Base-by-base conservation (phyloP, 23 tunicate species). In the Halocynthia aurantium region DNA sequence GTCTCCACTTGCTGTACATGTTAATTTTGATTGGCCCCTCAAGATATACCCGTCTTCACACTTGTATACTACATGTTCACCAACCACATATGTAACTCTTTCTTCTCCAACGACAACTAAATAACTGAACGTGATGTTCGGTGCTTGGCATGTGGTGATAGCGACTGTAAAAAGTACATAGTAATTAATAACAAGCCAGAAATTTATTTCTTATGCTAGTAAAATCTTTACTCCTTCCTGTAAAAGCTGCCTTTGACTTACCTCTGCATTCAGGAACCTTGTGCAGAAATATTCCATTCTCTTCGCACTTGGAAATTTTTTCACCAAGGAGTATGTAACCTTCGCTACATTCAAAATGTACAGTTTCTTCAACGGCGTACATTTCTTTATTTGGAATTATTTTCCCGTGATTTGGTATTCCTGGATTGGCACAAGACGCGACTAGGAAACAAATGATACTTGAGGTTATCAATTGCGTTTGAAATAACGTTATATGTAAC, bases 41-140 rank as follows among this genome's bases (percentile, higher is more conserved):
- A 80, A 53, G 61, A 67, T 50, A 50, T 68, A 80, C 10, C 75
- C 75, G 4, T 68, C 83, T 15, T 80, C 55, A 55, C 83, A 80
- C 52, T 70, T 7, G 50, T 52, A 80, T 5, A 76, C 68, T 50
- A 80, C 76, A 10, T 52, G 51, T 22, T 56, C 64, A 53, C 76
- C 83, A 7, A 80, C 76, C 0, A 22, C 10, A 22, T 71, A 81
- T 18, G 67, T 15, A 55, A 61, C 49, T 12, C 53, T 70, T 11
- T 55, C 70, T 31, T 31, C 44, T 31, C 44, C 44, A 4, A 31
- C 44, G 44, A 31, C 44, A 31, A 31, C 44, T 31, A 31, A 4
- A 31, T 31, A 31, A 31, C 44, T 31, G 44, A 31, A 31, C 44
- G 44, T 31, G 4, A 31, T 31, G 4, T 31, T 31, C 4, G 44